phyloP scores from a whole-genome alignment of 1,140 invertebrate species.

The Alviniconcha marisindica region DNA sequence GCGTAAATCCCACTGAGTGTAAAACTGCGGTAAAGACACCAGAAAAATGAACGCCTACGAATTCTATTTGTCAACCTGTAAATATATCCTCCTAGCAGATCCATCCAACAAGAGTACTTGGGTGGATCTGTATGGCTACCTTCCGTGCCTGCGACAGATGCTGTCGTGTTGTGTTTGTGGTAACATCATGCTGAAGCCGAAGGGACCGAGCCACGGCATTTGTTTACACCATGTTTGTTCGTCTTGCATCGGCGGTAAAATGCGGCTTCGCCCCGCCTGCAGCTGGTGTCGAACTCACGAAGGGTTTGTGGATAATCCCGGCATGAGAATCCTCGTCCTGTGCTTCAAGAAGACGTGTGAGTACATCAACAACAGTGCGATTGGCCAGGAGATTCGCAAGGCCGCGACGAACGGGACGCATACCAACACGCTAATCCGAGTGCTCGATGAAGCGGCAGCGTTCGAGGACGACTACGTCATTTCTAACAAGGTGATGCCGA shows the following conservation, averaged over 20 bases:
- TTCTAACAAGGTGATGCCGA: conserved; percentile 65
- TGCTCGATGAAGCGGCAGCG: conserved; percentile 87
- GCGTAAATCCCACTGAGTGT: conserved; percentile 19
- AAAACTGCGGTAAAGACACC: conserved; percentile 18
- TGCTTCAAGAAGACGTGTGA: conserved; percentile 93
- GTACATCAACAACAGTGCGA: conserved; percentile 84
- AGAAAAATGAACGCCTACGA: conserved; percentile 87
- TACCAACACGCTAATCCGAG: conserved; percentile 81
- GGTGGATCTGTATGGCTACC: conserved; percentile 87
- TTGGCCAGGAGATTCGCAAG: conserved; percentile 75
- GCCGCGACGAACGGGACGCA: conserved; percentile 74
- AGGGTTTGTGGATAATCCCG: conserved; percentile 89
- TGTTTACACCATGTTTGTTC: conserved; percentile 93
- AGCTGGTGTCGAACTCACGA: conserved; percentile 90
- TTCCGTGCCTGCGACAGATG: conserved; percentile 90
- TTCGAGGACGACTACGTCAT: conserved; percentile 87
- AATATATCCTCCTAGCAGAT: conserved; percentile 85
- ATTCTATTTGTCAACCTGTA: conserved; percentile 89
- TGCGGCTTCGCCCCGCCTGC: conserved; percentile 89
- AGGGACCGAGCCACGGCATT: conserved; percentile 86
- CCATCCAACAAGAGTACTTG: conserved; percentile 84
- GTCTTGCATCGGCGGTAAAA: conserved; percentile 88
- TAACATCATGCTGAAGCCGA: conserved; percentile 88
- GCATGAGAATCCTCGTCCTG: conserved; percentile 86
- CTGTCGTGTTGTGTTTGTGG: conserved; percentile 92